Percentiles rank a stretch among this genome's conserved stretches.
Evolutionary conservation across 2,888 invertebrate genomes (phyloP).

Genomic region (Lottia scabra): DNA sequence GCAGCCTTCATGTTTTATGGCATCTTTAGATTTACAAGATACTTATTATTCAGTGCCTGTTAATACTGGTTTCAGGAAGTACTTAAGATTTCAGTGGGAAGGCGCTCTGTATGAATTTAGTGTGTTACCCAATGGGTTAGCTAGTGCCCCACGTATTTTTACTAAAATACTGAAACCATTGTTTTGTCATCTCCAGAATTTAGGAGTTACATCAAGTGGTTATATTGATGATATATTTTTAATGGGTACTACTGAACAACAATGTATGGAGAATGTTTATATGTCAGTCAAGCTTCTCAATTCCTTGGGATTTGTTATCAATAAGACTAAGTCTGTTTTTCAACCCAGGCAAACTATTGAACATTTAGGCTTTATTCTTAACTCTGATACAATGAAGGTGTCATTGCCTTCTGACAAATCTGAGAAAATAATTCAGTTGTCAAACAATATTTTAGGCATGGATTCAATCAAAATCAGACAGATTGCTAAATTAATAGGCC

Average conservation of each 20-base stretch:
- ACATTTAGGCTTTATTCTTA: not conserved
- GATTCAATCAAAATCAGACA: not conserved
- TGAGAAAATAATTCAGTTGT: too few species aligned
- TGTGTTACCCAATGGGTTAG: slow-evolving; percentile 9
- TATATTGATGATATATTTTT: slow-evolving; percentile 13
- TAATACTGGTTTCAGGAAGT: not conserved
- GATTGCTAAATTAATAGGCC: not conserved
- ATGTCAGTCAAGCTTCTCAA: not conserved
- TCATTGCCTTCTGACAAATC: not conserved
- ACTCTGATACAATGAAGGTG: not conserved
- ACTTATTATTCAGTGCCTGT: slow-evolving; percentile 15
- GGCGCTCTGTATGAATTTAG: slow-evolving; percentile 3
- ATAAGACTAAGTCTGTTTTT: not conserved
- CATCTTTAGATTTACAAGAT: slow-evolving; percentile 7
- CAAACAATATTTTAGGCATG: not conserved
- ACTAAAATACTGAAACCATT: slow-evolving; percentile 7
- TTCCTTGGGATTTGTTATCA: not conserved
- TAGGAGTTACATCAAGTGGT: not conserved
- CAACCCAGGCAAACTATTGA: not conserved
- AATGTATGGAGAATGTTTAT: not conserved
- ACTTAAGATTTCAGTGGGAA: slow-evolving; percentile 11
- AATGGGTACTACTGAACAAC: not conserved
- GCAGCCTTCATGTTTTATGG: slow-evolving; percentile 7
- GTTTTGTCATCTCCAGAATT: not conserved
- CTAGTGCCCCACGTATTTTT: slow-evolving; percentile 6